Base-by-base conservation (phyloP, 2,113 vertebrate species). In the Chitala chitala region DNA sequence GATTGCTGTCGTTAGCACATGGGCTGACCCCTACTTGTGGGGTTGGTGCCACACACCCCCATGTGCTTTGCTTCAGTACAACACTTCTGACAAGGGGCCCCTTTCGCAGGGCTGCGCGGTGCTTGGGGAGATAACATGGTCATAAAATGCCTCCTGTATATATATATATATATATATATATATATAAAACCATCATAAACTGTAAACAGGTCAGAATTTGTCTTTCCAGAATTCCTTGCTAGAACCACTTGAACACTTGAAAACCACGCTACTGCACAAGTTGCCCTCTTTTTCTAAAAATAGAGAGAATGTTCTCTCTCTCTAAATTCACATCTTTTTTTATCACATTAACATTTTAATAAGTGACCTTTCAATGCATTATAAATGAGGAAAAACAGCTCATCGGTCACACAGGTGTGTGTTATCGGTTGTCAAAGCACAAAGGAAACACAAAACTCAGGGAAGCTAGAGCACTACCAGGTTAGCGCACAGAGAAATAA, bases 361-460 rank as follows among this genome's bases (percentile, higher is more conserved):
- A 36, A 53, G 64, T 71, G 68, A 54, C 38, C 36, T 36, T 55
- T 10, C 66, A n/a, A 48, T 48, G 24, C 68, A 46, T 31, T 20
- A 54, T 75, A 61, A 58, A 71, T 78, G 71, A 66, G 59, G 58
- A 77, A 75, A 66, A 29, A 9, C 12, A 44, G 29, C 55, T 56
- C 74, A 76, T 76, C 72, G 71, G 78, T 77, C 68, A 33, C 24
- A 44, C n/a, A 36, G 40, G 42, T 63, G 7, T 8, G 24, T 38
- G 51, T 36, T 8, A 64, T 20, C 3, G 42, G 40, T 36, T 44
- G n/a, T 54, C 74, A 7, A n/a, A n/a, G n/a, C n/a, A n/a, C n/a
- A n/a, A n/a, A n/a, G 44, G 55, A 48, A 44, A 75, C 54, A 7
- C 26, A 15, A 33, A 31, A 55, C 4, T 20, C 50, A 6, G 29